These are phyloP conservation scores for Oxycera nigricornis DNA, from an alignment of 2,888 invertebrate species.

Conservation along the genomic window DNA sequence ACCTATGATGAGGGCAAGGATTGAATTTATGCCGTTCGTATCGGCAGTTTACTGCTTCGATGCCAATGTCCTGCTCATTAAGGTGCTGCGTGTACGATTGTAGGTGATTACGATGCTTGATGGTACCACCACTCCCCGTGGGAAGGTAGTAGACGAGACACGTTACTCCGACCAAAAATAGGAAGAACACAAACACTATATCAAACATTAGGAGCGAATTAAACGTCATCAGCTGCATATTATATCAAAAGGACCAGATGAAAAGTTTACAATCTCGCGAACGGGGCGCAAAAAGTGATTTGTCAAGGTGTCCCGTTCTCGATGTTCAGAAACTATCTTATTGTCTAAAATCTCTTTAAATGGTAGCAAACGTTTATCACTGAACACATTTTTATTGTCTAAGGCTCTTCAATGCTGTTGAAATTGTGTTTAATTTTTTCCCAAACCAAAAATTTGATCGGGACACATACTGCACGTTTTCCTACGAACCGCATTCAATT, in stretches of 20 bases:
- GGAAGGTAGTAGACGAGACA: constrained; percentile 84
- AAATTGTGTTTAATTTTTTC: no score
- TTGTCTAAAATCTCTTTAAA: no score
- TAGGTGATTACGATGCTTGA: constrained; percentile 32
- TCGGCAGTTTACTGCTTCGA: neutral
- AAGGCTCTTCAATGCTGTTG: no score
- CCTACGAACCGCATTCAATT: no score
- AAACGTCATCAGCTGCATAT: constrained; percentile 84
- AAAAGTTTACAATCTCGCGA: neutral
- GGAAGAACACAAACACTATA: constrained; percentile 85
- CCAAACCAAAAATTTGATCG: no score
- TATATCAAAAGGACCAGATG: constrained; percentile 38
- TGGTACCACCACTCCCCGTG: constrained; percentile 56
- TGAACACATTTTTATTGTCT: no score
- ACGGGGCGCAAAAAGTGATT: no score
- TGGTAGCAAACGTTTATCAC: no score
- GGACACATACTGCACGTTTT: neutral
- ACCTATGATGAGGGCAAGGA: constrained; percentile 24
- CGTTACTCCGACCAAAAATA: constrained; percentile 83
- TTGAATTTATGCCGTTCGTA: constrained; percentile 29
- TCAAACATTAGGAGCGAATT: constrained; percentile 89
- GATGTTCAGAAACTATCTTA: no score
- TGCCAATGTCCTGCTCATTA: constrained; percentile 13
- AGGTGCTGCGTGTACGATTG: constrained; percentile 34
- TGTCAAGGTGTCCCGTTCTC: no score